Percentiles rank a stretch among this genome's conserved stretches.
phyloP scores from a whole-genome alignment of 2,888 invertebrate genomes.

The Deilephila elpenor region DNA sequence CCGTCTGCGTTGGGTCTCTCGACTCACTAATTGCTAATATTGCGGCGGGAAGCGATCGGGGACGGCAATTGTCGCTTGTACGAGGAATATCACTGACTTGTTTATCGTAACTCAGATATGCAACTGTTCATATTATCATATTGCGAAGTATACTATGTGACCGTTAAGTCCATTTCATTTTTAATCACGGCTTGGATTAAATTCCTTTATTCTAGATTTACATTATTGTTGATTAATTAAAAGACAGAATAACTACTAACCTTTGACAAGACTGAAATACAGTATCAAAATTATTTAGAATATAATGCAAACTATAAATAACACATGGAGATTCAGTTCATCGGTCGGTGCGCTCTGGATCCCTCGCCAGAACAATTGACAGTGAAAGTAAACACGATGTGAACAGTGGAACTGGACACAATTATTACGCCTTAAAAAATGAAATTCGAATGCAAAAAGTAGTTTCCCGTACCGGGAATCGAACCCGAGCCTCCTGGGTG shows the following conservation, averaged over 20 bases:
- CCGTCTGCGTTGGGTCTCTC: not conserved
- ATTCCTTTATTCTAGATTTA: too few species aligned
- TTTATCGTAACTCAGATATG: too few species aligned
- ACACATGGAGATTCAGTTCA: not conserved
- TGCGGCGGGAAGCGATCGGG: slow-evolving; percentile 1
- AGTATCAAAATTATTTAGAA: not conserved
- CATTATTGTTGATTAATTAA: too few species aligned
- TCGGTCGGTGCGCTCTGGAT: not conserved
- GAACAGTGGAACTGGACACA: not conserved
- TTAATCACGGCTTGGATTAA: too few species aligned
- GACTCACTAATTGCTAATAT: slow-evolving; percentile 13
- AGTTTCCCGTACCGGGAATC: slow-evolving; percentile 88
- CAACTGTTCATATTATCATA: too few species aligned
- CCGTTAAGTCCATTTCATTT: too few species aligned
- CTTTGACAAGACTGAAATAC: not conserved
- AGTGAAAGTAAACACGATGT: slow-evolving; percentile 15
- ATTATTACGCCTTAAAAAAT: not conserved
- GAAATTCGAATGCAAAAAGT: not conserved
- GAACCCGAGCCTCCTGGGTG: slow-evolving; percentile 90
- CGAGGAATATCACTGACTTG: not conserved
- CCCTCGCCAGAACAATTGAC: not conserved
- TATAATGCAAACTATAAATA: not conserved
- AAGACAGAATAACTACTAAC: too few species aligned
- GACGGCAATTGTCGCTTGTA: not conserved
- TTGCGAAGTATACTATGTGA: too few species aligned